These are phyloP conservation scores for Cremastobaeus sp. DNA, from an alignment of 2,888 invertebrate genomes.

Conservation along the genomic window DNA sequence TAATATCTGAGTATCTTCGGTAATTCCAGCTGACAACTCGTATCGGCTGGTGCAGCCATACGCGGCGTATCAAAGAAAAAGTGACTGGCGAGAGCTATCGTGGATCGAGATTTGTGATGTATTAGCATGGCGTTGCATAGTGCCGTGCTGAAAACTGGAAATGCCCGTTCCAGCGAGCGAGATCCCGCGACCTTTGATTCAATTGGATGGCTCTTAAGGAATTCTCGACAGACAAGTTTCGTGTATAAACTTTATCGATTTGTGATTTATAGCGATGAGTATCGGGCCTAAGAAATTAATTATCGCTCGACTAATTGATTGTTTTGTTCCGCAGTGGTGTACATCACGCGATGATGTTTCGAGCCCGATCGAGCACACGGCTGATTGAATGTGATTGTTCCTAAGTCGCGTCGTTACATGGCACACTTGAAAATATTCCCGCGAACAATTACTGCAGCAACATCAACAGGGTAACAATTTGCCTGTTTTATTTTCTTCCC, in stretches of 20 bases:
- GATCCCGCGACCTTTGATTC: conserved; percentile 64
- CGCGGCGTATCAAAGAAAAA: conserved; percentile 19
- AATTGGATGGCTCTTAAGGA: conserved; percentile 69
- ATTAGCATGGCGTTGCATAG: conserved; percentile 61
- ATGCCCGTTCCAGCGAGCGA: conserved; percentile 62
- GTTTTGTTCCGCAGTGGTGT: conserved; percentile 5
- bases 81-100: conserved; percentile 28
- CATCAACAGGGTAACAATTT: no score
- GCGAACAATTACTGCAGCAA: no score
- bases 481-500: no score
- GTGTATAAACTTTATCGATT: conserved; percentile 65
- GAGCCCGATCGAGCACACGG: no score
- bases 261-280: conserved; percentile 63
- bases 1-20: conserved; percentile 44
- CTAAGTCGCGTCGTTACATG: no score
- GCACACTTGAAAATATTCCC: no score
- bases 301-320: conserved; percentile 61
- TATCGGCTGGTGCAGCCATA: conserved; percentile 16
- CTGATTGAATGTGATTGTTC: no score
- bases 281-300: conserved; percentile 70
- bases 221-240: conserved; percentile 39
- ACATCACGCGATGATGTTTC: not conserved
- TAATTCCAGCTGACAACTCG: conserved; percentile 46
- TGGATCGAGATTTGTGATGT: conserved; percentile 53
- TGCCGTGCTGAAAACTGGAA: conserved; percentile 65